phyloP scores from a whole-genome alignment of 2,888 invertebrate species.

The Cosmorhoe ocellata region DNA sequence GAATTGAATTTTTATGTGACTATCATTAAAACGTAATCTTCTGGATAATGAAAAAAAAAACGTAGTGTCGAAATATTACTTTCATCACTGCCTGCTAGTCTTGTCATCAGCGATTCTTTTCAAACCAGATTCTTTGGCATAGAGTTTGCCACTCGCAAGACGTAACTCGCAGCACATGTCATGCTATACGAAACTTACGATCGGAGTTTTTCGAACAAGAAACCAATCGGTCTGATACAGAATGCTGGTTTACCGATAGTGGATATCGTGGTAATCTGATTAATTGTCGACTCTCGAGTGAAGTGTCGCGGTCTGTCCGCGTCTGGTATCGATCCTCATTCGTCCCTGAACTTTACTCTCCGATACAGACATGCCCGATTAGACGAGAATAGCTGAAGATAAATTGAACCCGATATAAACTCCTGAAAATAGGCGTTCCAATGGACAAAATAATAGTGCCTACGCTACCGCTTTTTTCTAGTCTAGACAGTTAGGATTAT shows the following conservation, averaged over 20 bases:
- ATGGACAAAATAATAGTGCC: constrained; percentile 5
- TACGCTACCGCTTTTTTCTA: constrained; percentile 11
- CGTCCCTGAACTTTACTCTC: constrained; percentile 52
- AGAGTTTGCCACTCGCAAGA: too few species aligned
- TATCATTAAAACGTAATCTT: too few species aligned
- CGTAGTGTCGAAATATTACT: too few species aligned
- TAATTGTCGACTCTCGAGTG: constrained; percentile 66
- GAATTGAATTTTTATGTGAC: too few species aligned
- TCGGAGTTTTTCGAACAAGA: constrained; percentile 11
- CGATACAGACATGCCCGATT: constrained; percentile 37
- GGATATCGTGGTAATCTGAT: constrained; percentile 69
- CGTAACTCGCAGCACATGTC: too few species aligned
- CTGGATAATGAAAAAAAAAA: too few species aligned
- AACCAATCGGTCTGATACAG: constrained; percentile 45
- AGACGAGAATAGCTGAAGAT: constrained; percentile 29
- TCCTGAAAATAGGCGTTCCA: constrained; percentile 16
- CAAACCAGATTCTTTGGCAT: too few species aligned
- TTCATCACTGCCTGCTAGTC: too few species aligned
- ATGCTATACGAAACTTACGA: neutral
- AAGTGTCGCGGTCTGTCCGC: constrained; percentile 43
- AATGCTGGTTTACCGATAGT: constrained; percentile 52
- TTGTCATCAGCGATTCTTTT: too few species aligned
- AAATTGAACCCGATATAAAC: constrained; percentile 22
- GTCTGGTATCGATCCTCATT: constrained; percentile 46
- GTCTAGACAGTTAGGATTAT: constrained; percentile 19